Base-by-base conservation (phyloP, 1,140 invertebrate genomes). In the Yoshiicerus persimilis region DNA sequence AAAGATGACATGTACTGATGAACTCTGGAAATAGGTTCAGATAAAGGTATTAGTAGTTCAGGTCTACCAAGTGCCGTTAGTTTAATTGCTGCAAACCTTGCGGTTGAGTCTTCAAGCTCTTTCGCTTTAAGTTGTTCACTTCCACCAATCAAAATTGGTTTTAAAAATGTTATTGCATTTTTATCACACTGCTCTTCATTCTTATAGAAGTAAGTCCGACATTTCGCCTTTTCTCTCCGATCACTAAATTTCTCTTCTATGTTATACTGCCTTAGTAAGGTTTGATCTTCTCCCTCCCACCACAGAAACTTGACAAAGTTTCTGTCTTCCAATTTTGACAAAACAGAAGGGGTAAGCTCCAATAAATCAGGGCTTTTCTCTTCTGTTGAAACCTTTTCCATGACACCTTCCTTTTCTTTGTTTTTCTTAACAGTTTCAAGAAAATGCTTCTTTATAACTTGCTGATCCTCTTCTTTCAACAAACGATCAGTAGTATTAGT, bases 101-200 rank as follows among this genome's bases (percentile, higher is more conserved):
- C 98, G 97, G 70, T 97, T 96, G 91, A 97, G 95, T 11, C 98
- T 99, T 56, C 97, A 96, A 91, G 96, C 97, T 98, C n/a, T 66
- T 25, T 66, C 8, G n/a, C n/a, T 23, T n/a, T 66, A 91, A 91
- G 91, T 27, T 10, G 36, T 75, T 34, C 93, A 98, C 97, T 96
- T 91, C 97, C 96, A 62, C 99, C 98, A 85, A 98, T 97, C 93
- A 99, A 97, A 88, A 99, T 96, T 92, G 98, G 99, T 92, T 96
- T 95, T 32, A 99, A 94, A 93, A 99, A 99, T 23, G 96, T 97
- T 92, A 99, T 97, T 95, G 98, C 97, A 92, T 99, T 99, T 91
- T 97, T 95, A 93, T 99, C 98, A 93, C 99, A 99, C 89, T 97
- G 96, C 0, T 97, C 97, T 94, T 99, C 98, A 92, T 98, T 98